phyloP scores from a whole-genome alignment of 2,797 vertebrate genomes.

The Acipenser oxyrinchus region DNA sequence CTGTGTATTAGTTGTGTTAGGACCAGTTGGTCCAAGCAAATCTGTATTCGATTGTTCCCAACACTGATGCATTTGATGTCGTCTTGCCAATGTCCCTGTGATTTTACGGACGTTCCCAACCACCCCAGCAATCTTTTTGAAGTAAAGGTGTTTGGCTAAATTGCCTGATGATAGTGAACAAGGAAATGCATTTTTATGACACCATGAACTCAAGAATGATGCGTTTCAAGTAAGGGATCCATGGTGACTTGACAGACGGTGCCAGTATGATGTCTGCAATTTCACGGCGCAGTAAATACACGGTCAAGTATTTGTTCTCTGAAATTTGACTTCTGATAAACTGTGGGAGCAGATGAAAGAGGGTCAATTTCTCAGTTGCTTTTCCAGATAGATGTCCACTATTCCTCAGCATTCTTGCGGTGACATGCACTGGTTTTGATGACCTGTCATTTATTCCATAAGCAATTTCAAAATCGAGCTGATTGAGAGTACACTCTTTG shows the following conservation, averaged over 20 bases:
- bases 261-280: conserved; percentile 15
- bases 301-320: conserved; percentile 12
- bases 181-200: conserved; percentile 17
- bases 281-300: conserved; percentile 7
- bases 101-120: too few species aligned
- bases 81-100: too few species aligned
- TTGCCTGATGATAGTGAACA: conserved; percentile 14
- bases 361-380: conserved; percentile 16
- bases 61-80: too few species aligned
- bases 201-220: conserved; percentile 12
- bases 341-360: conserved; percentile 11
- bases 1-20: too few species aligned
- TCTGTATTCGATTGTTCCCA: too few species aligned
- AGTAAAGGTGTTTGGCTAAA: background rate
- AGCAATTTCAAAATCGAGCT: conserved; percentile 13
- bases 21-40: too few species aligned
- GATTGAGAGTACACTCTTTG: background rate
- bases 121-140: too few species aligned
- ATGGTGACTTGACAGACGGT: conserved; percentile 17
- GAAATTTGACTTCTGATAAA: conserved; percentile 7
- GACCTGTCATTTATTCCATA: conserved; percentile 15
- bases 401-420: conserved; percentile 13
- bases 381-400: conserved; percentile 12
- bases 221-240: conserved; percentile 10
- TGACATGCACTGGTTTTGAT: conserved; percentile 12